Conservation (phyloP, 2,113 vertebrate genomes). For the Microcebus jonahi region DNA sequence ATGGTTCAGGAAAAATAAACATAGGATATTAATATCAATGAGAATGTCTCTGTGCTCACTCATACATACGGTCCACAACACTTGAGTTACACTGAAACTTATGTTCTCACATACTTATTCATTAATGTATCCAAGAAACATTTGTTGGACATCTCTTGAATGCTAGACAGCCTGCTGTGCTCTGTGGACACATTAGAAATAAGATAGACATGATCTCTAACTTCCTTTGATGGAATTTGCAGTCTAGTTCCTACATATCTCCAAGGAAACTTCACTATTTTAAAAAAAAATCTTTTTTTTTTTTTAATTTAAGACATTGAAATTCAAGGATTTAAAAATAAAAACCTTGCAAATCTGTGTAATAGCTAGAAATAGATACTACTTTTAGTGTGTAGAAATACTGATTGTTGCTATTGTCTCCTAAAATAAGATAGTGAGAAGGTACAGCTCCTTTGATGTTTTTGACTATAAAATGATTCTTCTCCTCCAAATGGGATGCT, state of each 20-base stretch:
- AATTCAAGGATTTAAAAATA: slow-evolving; percentile 22
- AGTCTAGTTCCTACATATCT: background rate
- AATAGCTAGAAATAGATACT: background rate
- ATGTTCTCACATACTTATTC: background rate
- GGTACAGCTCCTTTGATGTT: background rate
- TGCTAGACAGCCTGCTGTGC: background rate
- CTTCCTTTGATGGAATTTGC: background rate
- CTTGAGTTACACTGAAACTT: background rate
- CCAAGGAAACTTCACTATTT: slow-evolving; percentile 39
- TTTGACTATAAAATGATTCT: background rate
- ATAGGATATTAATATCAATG: background rate
- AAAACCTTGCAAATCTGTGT: background rate
- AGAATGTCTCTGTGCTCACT: background rate
- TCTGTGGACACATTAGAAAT: background rate
- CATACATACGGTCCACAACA: background rate
- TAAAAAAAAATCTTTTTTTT: slow-evolving; percentile 19
- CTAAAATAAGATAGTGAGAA: background rate
- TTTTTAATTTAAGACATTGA: background rate
- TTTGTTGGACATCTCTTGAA: background rate
- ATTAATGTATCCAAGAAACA: background rate
- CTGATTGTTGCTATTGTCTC: background rate
- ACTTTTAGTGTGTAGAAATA: slow-evolving; percentile 17
- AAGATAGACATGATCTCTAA: background rate
- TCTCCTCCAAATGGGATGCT: background rate
- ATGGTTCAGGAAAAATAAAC: background rate